Evolutionary conservation across 1,140 invertebrate genomes (phyloP).

Genomic region (Cecropterus lyciades): DNA sequence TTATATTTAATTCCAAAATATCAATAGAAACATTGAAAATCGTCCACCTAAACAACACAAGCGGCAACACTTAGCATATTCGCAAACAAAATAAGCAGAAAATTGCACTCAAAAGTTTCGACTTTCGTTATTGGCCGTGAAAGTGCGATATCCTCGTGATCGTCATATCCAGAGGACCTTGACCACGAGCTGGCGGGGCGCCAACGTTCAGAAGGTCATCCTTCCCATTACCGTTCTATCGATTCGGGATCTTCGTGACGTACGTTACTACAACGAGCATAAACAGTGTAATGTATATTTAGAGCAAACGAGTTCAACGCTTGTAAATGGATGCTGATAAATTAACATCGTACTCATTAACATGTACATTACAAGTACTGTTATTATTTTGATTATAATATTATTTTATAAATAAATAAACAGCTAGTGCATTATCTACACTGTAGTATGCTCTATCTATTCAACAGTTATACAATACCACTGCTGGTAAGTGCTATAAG

Average conservation of each 20-base stretch:
- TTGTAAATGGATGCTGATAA: not conserved
- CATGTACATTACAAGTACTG: no score
- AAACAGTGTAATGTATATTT: no score
- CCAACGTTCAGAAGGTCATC: slow-evolving; percentile 11
- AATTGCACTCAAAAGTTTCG: not conserved
- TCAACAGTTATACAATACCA: no score
- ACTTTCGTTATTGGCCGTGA: not conserved
- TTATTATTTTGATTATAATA: no score
- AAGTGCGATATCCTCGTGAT: slow-evolving; percentile 19
- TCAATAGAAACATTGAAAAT: not conserved
- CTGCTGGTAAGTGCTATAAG: no score
- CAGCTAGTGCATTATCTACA: no score
- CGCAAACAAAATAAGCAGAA: not conserved
- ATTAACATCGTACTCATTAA: not conserved
- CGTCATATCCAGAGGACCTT: slow-evolving; percentile 3
- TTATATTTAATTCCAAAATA: not conserved
- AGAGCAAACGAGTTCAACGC: not conserved
- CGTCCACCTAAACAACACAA: not conserved
- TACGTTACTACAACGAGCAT: not conserved
- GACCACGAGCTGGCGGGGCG: slow-evolving; percentile 20
- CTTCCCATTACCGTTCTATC: slow-evolving; percentile 7
- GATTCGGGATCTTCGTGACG: slow-evolving; percentile 4
- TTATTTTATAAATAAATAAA: no score
- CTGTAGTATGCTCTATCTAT: no score
- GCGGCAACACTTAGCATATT: not conserved